Evolutionary conservation across 2,797 vertebrate genomes (phyloP).

Genomic region (Sylvilagus floridanus): DNA sequence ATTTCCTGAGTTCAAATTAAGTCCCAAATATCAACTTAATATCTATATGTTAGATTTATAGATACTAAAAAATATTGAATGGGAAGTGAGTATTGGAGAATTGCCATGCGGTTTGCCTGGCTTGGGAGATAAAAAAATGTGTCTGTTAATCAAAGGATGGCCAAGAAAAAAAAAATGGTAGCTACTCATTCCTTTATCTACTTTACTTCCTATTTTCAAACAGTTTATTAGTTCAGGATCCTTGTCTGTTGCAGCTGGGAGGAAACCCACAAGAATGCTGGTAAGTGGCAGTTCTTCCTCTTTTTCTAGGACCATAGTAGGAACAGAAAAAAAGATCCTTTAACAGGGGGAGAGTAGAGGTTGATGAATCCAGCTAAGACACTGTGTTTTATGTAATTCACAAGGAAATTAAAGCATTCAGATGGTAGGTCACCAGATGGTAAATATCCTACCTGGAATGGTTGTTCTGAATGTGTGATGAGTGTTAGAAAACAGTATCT

Average conservation of each 20-base stretch:
- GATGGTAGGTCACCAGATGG: neutral
- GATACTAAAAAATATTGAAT: neutral
- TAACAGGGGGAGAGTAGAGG: neutral
- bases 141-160: neutral
- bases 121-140: neutral
- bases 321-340: neutral
- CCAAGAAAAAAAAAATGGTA: neutral
- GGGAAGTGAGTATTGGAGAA: neutral
- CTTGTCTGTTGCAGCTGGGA: constrained; percentile 57
- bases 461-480: neutral
- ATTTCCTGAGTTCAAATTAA: neutral
- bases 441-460: neutral
- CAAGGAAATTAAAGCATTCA: neutral
- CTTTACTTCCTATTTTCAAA: constrained; percentile 46
- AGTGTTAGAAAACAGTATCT: neutral
- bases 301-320: neutral
- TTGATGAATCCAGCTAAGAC: neutral
- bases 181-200: neutral
- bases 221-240: constrained; percentile 74
- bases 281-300: constrained; percentile 52
- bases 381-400: neutral
- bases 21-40: neutral
- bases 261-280: constrained; percentile 23
- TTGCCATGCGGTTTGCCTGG: neutral
- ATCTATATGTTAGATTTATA: neutral